These are phyloP conservation scores for Archivesica marissinica DNA, from an alignment of 1,140 invertebrate genomes.

Conservation along the genomic window DNA sequence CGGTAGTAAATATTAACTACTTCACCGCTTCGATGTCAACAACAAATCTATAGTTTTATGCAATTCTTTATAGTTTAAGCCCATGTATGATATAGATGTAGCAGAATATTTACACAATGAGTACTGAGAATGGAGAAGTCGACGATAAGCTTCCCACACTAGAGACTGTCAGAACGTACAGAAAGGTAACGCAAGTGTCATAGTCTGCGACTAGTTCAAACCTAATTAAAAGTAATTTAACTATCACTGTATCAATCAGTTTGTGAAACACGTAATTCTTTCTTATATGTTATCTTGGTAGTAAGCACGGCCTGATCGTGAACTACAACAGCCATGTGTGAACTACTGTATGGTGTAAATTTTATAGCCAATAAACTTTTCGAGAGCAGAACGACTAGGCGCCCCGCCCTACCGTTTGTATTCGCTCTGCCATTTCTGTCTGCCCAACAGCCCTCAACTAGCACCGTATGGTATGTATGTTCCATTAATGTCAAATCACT, in stretches of 20 bases:
- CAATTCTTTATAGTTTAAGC: not conserved
- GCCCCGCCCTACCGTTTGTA: too few relatives aligned
- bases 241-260: not conserved
- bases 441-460: too few relatives aligned
- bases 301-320: not conserved
- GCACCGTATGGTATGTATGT: too few relatives aligned
- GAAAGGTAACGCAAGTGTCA: not conserved
- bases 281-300: not conserved
- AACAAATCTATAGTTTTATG: not conserved
- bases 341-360: not conserved
- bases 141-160: not conserved
- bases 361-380: not conserved
- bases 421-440: too few relatives aligned
- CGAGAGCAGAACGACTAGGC: not conserved
- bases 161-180: not conserved
- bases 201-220: not conserved
- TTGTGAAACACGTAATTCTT: not conserved
- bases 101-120: constrained; percentile 16
- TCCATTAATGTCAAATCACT: too few relatives aligned
- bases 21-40: not conserved
- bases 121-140: not conserved
- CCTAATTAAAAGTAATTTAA: not conserved
- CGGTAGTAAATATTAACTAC: not conserved
- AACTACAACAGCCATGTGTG: not conserved
- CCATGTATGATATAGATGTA: too few relatives aligned